Conservation (phyloP, 2,888 invertebrate genomes). For the Scrobipalpa costella region DNA sequence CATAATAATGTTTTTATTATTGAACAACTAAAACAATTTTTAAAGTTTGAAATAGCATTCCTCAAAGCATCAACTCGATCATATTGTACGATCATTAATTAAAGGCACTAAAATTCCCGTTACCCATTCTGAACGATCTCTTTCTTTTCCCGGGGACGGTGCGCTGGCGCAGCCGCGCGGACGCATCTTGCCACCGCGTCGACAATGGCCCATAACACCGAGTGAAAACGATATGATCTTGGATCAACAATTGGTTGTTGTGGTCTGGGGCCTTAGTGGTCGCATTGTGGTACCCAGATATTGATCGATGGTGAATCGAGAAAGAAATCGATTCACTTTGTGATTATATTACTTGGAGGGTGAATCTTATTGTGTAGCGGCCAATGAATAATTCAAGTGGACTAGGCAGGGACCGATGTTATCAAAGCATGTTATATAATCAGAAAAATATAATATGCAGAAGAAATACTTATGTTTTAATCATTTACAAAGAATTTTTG, state of each 20-base stretch:
- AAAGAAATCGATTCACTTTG: slow-evolving; percentile 57
- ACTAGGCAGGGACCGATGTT: not conserved
- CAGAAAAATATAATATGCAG: too few relatives aligned
- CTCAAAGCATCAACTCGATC: not conserved
- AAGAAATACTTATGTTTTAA: too few relatives aligned
- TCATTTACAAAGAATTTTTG: too few relatives aligned
- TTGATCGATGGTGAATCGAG: slow-evolving; percentile 57
- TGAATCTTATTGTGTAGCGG: slow-evolving; percentile 32
- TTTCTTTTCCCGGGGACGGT: slow-evolving; percentile 43
- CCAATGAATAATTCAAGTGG: slow-evolving; percentile 29
- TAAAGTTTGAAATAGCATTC: too few relatives aligned
- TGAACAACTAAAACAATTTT: too few relatives aligned
- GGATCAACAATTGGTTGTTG: slow-evolving; percentile 66
- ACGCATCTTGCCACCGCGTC: slow-evolving; percentile 39
- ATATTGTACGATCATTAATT: not conserved
- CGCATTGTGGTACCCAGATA: slow-evolving; percentile 59
- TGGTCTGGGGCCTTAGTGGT: slow-evolving; percentile 46
- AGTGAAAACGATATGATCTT: slow-evolving; percentile 67
- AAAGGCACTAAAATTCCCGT: slow-evolving; percentile 19
- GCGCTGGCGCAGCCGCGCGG: slow-evolving; percentile 51
- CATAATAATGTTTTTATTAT: too few relatives aligned
- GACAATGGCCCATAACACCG: slow-evolving; percentile 65
- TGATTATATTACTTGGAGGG: slow-evolving; percentile 41
- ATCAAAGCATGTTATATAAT: not conserved
- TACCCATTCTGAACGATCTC: slow-evolving; percentile 25